phyloP scores from a whole-genome alignment of 2,113 vertebrate species.

The Elanoides forficatus region DNA sequence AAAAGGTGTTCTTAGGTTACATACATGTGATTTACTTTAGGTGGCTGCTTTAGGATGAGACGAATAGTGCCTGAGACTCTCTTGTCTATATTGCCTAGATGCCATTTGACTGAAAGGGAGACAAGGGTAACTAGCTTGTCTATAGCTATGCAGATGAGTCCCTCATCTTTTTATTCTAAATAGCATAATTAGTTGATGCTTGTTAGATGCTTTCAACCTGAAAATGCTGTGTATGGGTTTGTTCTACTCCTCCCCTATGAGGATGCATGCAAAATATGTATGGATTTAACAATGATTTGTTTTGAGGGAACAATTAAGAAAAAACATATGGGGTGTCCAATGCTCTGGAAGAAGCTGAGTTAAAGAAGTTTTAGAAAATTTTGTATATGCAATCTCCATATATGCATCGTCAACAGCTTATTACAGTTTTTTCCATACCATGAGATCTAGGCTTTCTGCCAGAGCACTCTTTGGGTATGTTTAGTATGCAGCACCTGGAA shows the following conservation, averaged over 20 bases:
- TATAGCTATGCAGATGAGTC: constrained; percentile 61
- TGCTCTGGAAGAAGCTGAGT: constrained; percentile 56
- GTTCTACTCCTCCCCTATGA: constrained; percentile 17
- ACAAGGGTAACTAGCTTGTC: constrained; percentile 29
- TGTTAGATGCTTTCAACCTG: constrained; percentile 66
- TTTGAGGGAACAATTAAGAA: constrained; percentile 53
- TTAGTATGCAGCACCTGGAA: constrained; percentile 66
- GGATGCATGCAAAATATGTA: constrained; percentile 38
- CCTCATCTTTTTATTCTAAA: constrained; percentile 48
- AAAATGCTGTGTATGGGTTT: constrained; percentile 56
- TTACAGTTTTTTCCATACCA: constrained; percentile 45
- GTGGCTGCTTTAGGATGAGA: background rate
- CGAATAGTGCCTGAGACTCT: background rate
- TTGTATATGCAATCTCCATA: constrained; percentile 64
- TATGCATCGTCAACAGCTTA: constrained; percentile 59
- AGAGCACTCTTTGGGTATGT: constrained; percentile 28
- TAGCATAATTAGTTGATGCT: constrained; percentile 64
- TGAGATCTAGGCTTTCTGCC: constrained; percentile 50
- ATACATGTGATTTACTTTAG: background rate
- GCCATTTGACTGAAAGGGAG: background rate
- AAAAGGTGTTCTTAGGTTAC: background rate
- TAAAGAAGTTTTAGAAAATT: constrained; percentile 57
- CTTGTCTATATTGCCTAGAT: background rate
- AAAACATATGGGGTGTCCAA: constrained; percentile 41
- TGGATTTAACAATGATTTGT: constrained; percentile 39